Evolutionary conservation across 2,113 vertebrate genomes (phyloP).

Genomic region (Dasyprocta punctata): DNA sequence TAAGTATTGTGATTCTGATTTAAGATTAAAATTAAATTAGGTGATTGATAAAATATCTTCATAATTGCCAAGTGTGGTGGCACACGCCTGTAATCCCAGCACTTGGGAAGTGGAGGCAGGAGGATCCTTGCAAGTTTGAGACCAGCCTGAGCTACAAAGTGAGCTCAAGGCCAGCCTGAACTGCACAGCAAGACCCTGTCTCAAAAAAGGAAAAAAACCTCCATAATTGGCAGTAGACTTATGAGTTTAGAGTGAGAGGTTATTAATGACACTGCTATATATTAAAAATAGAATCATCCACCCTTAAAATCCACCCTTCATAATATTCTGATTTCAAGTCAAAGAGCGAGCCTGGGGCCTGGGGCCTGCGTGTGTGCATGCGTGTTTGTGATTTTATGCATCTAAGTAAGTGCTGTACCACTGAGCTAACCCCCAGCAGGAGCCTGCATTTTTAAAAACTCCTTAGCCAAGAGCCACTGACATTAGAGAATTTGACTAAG

Average conservation of each 20-base stretch:
- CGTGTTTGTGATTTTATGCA: not conserved
- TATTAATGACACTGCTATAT: not conserved
- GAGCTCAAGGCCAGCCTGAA: no score
- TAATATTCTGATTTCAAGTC: not conserved
- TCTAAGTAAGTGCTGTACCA: not conserved
- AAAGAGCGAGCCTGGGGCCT: not conserved
- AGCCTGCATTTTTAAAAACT: not conserved
- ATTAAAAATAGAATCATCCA: not conserved
- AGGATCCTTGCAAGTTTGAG: no score
- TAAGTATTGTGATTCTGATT: constrained; percentile 28
- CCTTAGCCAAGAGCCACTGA: not conserved
- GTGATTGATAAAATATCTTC: not conserved
- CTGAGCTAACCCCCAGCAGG: not conserved
- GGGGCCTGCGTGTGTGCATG: not conserved
- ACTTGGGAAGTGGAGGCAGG: no score
- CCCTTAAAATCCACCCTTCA: not conserved
- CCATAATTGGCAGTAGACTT: not conserved
- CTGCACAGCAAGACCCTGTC: no score
- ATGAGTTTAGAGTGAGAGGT: not conserved
- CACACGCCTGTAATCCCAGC: no score
- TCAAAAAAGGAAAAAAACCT: no score
- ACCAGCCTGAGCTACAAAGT: no score
- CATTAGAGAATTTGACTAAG: constrained; percentile 21
- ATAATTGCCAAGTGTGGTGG: no score
- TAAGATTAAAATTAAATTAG: constrained; percentile 40